phyloP scores from a whole-genome alignment of 2,888 invertebrate species.

The Melanotus villosus region DNA sequence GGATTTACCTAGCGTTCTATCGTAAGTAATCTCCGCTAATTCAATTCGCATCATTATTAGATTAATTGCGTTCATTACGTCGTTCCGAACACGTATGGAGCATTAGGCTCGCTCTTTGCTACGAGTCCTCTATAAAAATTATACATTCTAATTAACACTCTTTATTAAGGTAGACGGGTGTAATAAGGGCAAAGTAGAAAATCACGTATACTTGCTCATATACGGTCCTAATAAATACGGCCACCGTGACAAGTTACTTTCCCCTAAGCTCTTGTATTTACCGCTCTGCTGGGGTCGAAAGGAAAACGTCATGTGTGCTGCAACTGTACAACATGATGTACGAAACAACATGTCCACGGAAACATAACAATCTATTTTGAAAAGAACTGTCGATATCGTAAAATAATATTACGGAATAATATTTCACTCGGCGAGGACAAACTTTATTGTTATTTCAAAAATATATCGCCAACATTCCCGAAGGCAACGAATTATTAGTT shows the following conservation, averaged over 20 bases:
- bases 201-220: slow-evolving; percentile 42
- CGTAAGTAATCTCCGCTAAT: slow-evolving; percentile 44
- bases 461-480: too few relatives aligned
- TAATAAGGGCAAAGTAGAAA: slow-evolving; percentile 45
- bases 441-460: too few relatives aligned
- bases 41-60: slow-evolving; percentile 46
- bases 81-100: slow-evolving; percentile 27
- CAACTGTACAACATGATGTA: not conserved
- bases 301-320: slow-evolving; percentile 45
- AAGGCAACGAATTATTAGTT: too few relatives aligned
- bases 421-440: too few relatives aligned
- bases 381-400: too few relatives aligned
- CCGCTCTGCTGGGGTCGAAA: slow-evolving; percentile 47
- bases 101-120: slow-evolving; percentile 27
- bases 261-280: slow-evolving; percentile 47
- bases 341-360: not conserved
- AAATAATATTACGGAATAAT: too few relatives aligned
- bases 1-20: slow-evolving; percentile 50
- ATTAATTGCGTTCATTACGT: slow-evolving; percentile 35
- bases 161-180: slow-evolving; percentile 33
- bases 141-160: slow-evolving; percentile 32
- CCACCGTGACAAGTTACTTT: slow-evolving; percentile 45
- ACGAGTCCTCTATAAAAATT: slow-evolving; percentile 22
- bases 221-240: slow-evolving; percentile 43
- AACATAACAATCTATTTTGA: too few relatives aligned